Conservation (phyloP, 2,113 vertebrate genomes). For the Apistogramma diplotaenia region DNA sequence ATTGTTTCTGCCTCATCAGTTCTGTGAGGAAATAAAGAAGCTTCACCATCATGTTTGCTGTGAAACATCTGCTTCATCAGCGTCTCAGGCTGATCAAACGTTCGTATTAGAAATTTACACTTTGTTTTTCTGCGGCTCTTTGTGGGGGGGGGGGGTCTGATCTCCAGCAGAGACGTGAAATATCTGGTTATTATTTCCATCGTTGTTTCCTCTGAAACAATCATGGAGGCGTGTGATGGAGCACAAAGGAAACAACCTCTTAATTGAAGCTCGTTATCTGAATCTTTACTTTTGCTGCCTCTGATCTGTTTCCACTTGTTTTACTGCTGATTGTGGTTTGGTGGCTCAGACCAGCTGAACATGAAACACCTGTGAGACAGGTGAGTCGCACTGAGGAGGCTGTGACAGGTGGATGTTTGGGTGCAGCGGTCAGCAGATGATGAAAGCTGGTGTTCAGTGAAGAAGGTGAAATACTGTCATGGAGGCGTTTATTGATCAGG, state of each 20-base stretch:
- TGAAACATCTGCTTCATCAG: neutral
- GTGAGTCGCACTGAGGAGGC: too few relatives aligned
- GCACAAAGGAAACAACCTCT: neutral
- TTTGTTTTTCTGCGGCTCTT: slow-evolving; percentile 8
- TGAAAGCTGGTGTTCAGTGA: too few relatives aligned
- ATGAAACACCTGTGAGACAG: too few relatives aligned
- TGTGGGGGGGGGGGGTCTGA: neutral
- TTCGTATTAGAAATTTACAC: slow-evolving; percentile 18
- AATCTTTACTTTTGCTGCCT: neutral
- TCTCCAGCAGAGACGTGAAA: slow-evolving; percentile 6
- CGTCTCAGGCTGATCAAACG: slow-evolving; percentile 35
- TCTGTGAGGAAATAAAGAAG: slow-evolving; percentile 39
- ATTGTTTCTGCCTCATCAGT: neutral
- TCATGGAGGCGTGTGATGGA: neutral
- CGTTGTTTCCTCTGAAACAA: slow-evolving; percentile 23
- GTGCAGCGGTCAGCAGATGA: too few relatives aligned
- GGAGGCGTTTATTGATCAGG: too few relatives aligned
- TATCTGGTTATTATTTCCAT: neutral
- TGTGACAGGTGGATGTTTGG: too few relatives aligned
- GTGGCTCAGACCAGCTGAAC: too few relatives aligned
- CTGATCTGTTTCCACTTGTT: too few relatives aligned
- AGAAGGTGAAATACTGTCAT: too few relatives aligned
- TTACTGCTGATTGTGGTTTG: too few relatives aligned
- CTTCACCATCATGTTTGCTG: too few relatives aligned
- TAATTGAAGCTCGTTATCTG: slow-evolving; percentile 33